Base-by-base conservation (phyloP, 2,888 invertebrate genomes). In the Periphyllus acericola region DNA sequence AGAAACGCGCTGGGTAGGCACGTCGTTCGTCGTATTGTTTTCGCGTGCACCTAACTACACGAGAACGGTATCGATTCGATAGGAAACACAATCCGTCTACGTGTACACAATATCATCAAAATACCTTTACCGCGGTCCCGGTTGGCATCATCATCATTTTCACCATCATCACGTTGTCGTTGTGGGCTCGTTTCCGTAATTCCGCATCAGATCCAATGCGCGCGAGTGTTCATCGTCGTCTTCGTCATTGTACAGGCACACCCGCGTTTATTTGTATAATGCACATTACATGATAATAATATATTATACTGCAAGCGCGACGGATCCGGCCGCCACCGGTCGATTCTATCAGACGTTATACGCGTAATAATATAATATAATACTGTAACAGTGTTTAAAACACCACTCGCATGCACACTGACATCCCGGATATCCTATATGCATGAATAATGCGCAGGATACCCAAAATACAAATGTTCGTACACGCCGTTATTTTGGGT, bases 381-480 rank as follows among this genome's bases (percentile, higher is more conserved):
- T 66, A 76, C 68, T n/a, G 76, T 68, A 76, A 84, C 32, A 66
- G 66, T 32, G 32, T 66, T 32, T 83, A 46, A 21, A 76, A 29
- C 52, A 25, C 74, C 46, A 14, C 14, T 40, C 60, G 11, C 46
- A 46, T 46, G 25, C n/a, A 46, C 66, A n/a, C 74, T 11, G 83
- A 83, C 55, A 32, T 46, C 68, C 80, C 86, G 86, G 86, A 87
- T 86, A 80, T 86, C 86, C 80, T 79, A 71, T 52, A 72, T 55
- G 80, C 80, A 55, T 72, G 86, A 80, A 87, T 81, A 86, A 81
- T 81, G 87, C 80, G 74, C 79, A 80, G 87, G 80, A 87, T 81
- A 74, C 87, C 34, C 79, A 40, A 60, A 81, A 81, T 66, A 74
- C 79, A 74, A 87, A 86, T 72, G 79, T 72, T 86, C 79, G n/a